Conservation (phyloP, 2,888 invertebrate genomes). For the Lepas anatifera region DNA sequence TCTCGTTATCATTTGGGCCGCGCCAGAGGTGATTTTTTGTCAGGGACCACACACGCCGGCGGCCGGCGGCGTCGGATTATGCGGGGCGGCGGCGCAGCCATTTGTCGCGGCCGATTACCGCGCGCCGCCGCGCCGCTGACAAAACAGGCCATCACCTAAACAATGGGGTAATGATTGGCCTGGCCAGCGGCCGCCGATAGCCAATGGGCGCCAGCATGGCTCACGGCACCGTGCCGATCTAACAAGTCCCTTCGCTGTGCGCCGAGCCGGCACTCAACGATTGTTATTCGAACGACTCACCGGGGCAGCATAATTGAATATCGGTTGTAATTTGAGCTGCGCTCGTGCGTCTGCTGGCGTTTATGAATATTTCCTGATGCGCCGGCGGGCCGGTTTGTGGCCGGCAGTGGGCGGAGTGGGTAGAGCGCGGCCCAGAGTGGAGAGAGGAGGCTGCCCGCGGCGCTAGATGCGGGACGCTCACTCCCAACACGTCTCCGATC, state of each 20-base stretch:
- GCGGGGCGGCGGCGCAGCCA: not conserved
- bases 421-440: too few relatives aligned
- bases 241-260: too few relatives aligned
- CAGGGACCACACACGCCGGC: slow-evolving; percentile 7
- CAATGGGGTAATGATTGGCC: slow-evolving; percentile 9
- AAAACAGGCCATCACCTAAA: slow-evolving; percentile 9
- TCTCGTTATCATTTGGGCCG: not conserved
- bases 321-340: slow-evolving; percentile 5
- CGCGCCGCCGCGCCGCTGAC: not conserved
- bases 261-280: not conserved
- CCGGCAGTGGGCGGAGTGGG: not conserved
- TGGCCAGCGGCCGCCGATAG: not conserved
- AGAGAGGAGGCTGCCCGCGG: not conserved
- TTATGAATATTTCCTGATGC: not conserved
- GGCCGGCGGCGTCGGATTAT: not conserved
- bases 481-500: too few relatives aligned
- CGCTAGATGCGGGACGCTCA: too few relatives aligned
- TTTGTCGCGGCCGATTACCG: slow-evolving; percentile 6
- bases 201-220: too few relatives aligned
- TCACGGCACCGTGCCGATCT: too few relatives aligned
- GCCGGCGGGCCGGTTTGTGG: not conserved
- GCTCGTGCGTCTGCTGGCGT: too few relatives aligned
- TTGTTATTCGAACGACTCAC: not conserved
- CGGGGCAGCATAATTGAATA: slow-evolving; percentile 10
- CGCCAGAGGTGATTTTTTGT: not conserved